Evolutionary conservation across 2,113 vertebrate genomes (phyloP).

Genomic region (Fregata magnificens): DNA sequence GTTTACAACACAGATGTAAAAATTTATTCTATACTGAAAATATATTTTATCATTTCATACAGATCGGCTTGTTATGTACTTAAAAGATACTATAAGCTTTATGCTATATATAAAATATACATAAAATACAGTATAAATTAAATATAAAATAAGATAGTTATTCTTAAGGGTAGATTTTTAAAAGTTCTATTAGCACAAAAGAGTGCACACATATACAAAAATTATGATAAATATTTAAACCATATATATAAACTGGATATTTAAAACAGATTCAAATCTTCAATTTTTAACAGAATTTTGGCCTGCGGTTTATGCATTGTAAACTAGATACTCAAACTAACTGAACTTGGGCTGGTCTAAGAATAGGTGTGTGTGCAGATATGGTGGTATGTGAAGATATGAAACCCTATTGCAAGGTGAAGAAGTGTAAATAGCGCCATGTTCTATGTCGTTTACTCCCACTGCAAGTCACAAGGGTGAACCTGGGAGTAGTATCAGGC

Average conservation of each 20-base stretch:
- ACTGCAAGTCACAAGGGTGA: background rate
- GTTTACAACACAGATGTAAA: background rate
- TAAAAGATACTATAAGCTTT: background rate
- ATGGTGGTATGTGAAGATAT: background rate
- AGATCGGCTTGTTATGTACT: background rate
- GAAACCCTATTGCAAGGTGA: background rate
- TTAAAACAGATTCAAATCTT: background rate
- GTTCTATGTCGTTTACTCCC: background rate
- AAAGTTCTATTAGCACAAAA: background rate
- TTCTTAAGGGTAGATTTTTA: background rate
- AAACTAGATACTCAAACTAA: background rate
- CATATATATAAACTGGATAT: background rate
- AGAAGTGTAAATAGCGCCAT: background rate
- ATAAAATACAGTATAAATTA: background rate
- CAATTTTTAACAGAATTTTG: background rate
- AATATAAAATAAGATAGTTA: background rate
- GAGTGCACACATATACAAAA: background rate
- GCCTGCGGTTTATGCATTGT: background rate
- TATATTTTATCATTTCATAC: background rate
- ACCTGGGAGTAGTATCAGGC: background rate
- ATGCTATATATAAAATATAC: background rate
- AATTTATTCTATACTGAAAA: background rate
- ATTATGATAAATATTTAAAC: background rate
- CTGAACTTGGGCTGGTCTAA: background rate
- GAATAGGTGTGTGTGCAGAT: fast-evolving